Evolutionary conservation across 2,888 invertebrate genomes (phyloP), one percentile per base, ranked within the genome.

Genomic region (Apamea monoglypha): DNA sequence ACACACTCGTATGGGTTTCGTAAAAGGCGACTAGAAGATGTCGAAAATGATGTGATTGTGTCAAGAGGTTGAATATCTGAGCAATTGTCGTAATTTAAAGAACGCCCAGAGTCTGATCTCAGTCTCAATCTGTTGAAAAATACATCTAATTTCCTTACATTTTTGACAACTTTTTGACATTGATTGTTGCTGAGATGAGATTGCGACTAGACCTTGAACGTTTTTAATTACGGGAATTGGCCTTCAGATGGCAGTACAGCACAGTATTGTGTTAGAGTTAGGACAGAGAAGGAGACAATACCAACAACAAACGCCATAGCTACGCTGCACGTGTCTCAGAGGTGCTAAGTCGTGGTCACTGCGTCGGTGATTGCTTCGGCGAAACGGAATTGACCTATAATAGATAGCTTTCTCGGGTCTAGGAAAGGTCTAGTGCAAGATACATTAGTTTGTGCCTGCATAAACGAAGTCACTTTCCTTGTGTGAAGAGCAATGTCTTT

Each of bases 401-500:
- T 40, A 47, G 14, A 40, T 50, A 69, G 1, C 47, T 21, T 29
- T 50, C 16, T 80, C 2, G 6, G 32, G 21, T n/a, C 10, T 21
- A 29, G 5, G n/a, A 44, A 81, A 81, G 61, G 81, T 81, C 61
- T 71, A 78, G 72, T 81, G 32, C 81, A 71, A 32, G 12, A n/a
- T 10, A 14, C 5, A n/a, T 72, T 68, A 0, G 25, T 44, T 59
- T 32, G 1, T 50, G 32, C n/a, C 3, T 50, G 18, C 25, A 64
- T 44, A 81, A 81, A 21, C n/a, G 25, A 70, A 70, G 12, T 16
- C n/a, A 68, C 8, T 18, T 25, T 56, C 14, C 0, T 40, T 10
- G 4, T 7, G 4, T 61, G 2, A 50, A 71, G 21, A 71, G 40
- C 25, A 29, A 56, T 5, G 12, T 56, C 12, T 40, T 18, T 18